Conservation (phyloP, 2,113 vertebrate species). For the Sinocyclocheilus anophthalmus region DNA sequence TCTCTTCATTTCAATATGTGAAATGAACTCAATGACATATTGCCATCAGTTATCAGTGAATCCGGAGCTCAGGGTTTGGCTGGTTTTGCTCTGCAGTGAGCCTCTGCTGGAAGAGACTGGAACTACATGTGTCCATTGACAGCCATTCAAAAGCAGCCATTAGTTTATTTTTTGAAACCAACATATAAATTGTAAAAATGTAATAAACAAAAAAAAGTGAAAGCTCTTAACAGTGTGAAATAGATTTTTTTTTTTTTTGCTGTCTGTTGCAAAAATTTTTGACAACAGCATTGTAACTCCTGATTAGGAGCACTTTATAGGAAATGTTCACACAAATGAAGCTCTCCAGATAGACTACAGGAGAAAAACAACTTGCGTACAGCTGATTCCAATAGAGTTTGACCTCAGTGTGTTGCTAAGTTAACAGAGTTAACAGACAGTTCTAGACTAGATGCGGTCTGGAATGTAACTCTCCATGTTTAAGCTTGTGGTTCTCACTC, state of each 20-base stretch:
- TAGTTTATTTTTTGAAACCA: no score
- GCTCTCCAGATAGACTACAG: not conserved
- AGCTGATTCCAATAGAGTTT: not conserved
- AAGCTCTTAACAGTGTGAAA: no score
- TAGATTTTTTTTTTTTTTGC: no score
- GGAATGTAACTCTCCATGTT: no score
- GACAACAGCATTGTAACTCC: not conserved
- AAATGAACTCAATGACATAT: not conserved
- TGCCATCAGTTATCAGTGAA: not conserved
- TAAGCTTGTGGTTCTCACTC: no score
- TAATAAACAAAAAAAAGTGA: no score
- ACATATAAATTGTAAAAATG: no score
- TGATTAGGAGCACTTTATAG: not conserved
- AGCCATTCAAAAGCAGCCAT: not conserved
- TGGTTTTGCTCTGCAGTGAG: not conserved
- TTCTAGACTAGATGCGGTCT: no score
- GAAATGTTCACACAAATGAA: not conserved
- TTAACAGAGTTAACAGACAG: not conserved
- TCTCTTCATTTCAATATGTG: not conserved
- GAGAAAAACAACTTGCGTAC: not conserved
- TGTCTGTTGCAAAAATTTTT: no score
- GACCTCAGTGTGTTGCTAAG: not conserved
- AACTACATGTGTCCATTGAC: not conserved
- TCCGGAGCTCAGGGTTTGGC: not conserved
- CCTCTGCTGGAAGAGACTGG: conserved; percentile 4